Evolutionary conservation across 2,888 invertebrate species (phyloP).

Genomic region (Cosmorhoe ocellata): DNA sequence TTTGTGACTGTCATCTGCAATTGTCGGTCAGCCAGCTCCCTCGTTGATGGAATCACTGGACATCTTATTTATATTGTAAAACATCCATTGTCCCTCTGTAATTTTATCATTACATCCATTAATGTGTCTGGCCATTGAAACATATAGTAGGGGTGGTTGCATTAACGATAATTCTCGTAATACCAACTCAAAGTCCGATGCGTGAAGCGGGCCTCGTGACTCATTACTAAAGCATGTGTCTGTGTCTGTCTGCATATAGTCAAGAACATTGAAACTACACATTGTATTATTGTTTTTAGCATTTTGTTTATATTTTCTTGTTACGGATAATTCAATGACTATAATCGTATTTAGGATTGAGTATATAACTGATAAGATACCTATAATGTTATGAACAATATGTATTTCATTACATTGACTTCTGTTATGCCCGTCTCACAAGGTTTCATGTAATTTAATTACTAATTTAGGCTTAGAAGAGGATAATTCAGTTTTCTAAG

Average conservation of each 20-base stretch:
- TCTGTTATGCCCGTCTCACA: neutral
- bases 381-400: too few species aligned
- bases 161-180: slow-evolving; percentile 29
- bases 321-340: slow-evolving; percentile 2
- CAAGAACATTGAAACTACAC: slow-evolving; percentile 25
- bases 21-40: slow-evolving; percentile 3
- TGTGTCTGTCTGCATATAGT: slow-evolving; percentile 32
- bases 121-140: slow-evolving; percentile 39
- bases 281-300: slow-evolving; percentile 3
- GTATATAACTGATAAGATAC: too few species aligned
- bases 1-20: slow-evolving; percentile 9
- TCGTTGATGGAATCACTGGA: slow-evolving; percentile 16
- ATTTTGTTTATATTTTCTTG: neutral
- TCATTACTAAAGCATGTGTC: slow-evolving; percentile 39
- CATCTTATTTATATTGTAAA: slow-evolving; percentile 17
- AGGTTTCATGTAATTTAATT: slow-evolving; percentile 10
- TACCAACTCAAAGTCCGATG: slow-evolving; percentile 30
- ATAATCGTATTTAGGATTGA: neutral
- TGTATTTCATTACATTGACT: too few species aligned
- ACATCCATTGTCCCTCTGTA: slow-evolving; percentile 24
- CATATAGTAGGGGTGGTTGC: slow-evolving; percentile 32
- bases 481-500: neutral
- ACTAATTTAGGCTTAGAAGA: neutral
- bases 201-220: slow-evolving; percentile 36
- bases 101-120: slow-evolving; percentile 27